Evolutionary conservation across 37 sponge, comb jelly and placozoan genomes (phyloP).

Genomic region (Beroe ovata): DNA sequence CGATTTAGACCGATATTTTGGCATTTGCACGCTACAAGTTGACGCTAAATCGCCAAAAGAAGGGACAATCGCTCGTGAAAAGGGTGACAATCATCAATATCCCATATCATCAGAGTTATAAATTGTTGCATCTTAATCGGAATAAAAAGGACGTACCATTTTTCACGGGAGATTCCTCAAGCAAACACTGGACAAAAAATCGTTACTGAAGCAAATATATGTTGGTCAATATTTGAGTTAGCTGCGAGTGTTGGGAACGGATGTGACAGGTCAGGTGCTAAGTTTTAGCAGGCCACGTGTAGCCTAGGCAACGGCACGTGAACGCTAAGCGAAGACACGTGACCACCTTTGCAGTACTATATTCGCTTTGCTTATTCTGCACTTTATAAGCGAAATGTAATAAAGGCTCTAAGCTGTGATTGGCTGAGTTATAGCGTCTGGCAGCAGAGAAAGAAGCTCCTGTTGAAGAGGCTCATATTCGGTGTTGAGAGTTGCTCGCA

Average conservation of each 20-base stretch:
- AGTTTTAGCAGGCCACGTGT: neutral
- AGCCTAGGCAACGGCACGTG: neutral
- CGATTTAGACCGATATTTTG: no score
- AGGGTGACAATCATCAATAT: no score
- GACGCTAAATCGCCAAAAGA: no score
- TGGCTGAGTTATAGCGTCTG: neutral
- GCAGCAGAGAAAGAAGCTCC: neutral
- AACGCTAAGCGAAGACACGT: neutral
- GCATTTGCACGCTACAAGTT: no score
- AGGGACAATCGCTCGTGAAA: no score
- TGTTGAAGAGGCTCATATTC: neutral
- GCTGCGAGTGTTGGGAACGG: slow-evolving; percentile 60
- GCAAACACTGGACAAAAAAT: slow-evolving; percentile 66
- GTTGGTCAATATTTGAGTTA: slow-evolving; percentile 62
- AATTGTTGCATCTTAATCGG: neutral
- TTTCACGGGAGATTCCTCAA: slow-evolving; percentile 13
- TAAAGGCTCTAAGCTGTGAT: neutral
- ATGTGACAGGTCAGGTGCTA: slow-evolving; percentile 52
- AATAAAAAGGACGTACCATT: slow-evolving; percentile 22
- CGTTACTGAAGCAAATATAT: slow-evolving; percentile 69
- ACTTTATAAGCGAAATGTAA: slow-evolving; percentile 62
- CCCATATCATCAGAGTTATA: no score
- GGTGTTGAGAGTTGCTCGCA: neutral
- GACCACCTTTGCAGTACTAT: slow-evolving; percentile 33
- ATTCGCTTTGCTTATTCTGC: slow-evolving; percentile 67